Base-by-base conservation (phyloP, 2,797 vertebrate genomes). In the Myiothlypis chrysogaster region DNA sequence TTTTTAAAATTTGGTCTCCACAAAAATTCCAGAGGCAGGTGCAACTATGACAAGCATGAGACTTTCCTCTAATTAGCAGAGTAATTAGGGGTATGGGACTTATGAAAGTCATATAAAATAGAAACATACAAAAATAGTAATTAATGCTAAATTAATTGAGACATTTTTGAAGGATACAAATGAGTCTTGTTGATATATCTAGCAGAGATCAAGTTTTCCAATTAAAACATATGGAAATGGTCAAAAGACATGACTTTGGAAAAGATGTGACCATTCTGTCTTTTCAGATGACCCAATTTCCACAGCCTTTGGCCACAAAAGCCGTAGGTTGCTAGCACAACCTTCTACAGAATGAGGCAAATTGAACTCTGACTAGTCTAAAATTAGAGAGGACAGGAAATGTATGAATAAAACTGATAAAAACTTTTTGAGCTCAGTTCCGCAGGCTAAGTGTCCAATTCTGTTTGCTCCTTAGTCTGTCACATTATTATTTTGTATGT, bases 281-380 rank as follows among this genome's bases (percentile, higher is more conserved):
- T 85, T 72, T 90, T 80, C 41, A 50, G 24, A 18, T 83, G 49
- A 91, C 47, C 3, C 20, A 41, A 1, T 92, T 80, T 83, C 49
- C 81, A 46, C 5, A 55, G 7, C 3, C 4, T 90, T 77, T 70
- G 41, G 47, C 23, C 32, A 43, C 7, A 71, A 68, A 81, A 68
- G 2, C 24, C 0, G 0, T 28, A n/a, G 20, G 11, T 15, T 3
- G 1, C n/a, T 69, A 77, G 5, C 19, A 84, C 0, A 1, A 32
- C 28, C 21, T 57, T 56, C 56, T 55, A 57, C 13, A 79, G 43
- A 79, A 75, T 18, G 7, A 84, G 25, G 4, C 28, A 53, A 37
- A 23, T 28, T 49, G 9, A 70, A 12, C 4, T 53, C 18, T 63
- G 19, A 47, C 3, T 34, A 35, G 14, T 37, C 18, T 69, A 77